Base-by-base conservation (phyloP, 2,113 vertebrate genomes). In the Irena cyanogastra region DNA sequence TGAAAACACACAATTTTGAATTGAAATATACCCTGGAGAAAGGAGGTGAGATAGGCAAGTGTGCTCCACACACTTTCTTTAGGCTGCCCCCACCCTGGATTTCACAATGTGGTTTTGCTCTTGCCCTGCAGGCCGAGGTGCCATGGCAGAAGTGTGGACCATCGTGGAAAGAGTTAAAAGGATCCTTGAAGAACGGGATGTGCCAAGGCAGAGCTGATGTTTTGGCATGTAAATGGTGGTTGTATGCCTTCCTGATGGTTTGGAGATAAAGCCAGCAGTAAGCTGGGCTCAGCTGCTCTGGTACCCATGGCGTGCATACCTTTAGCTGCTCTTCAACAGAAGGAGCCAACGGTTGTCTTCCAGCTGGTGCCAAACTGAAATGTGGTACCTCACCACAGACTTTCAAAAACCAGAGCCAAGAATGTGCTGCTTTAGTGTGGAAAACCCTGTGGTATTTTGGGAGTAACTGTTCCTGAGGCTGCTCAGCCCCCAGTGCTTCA, bases 141-240 rank as follows among this genome's bases (percentile, higher is more conserved):
- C 98, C 95, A 99, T 99, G 99, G 99, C 99, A 42, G 99, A 99
- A 90, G 98, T 99, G 60, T 95, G 96, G 12, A 98, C 98, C 66
- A 99, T 99, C 42, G 94, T 99, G 87, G 96, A 97, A 68, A 97
- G 94, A 16, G 97, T 99, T 68, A 97, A 97, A 88, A 97, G 97
- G 64, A 81, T 97, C 68, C 71, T 98, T 50, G 95, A 50, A 30
- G 96, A 97, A 21, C 8, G 4, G 3, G 23, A 50, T 8, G 35
- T 86, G 87, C 33, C 68, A 6, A 61, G 6, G 2, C 86, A 81
- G 79, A 91, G 75, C 37, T 97, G 96, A 98, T 71, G 65, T 63
- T 37, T 33, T 69, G 79, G 49, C 57, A 3, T 7, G 28, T 5
- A 22, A 65, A 87, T 53, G 27, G 28, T 53, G 13, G 39, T 57